These are phyloP conservation scores for Chamaetylas fuelleborni DNA, from an alignment of 2,113 vertebrate genomes.

Conservation along the genomic window DNA sequence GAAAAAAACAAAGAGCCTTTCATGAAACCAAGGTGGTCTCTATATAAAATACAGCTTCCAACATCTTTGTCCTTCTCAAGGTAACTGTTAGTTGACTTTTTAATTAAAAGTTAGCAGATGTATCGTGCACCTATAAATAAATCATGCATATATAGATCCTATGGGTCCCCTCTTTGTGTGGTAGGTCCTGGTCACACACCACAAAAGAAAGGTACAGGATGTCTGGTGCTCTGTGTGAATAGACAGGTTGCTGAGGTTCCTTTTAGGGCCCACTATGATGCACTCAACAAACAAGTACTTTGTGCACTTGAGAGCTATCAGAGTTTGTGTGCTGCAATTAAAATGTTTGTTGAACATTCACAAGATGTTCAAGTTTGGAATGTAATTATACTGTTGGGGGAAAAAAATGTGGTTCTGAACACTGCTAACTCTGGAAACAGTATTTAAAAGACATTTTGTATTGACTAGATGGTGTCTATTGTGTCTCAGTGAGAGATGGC, in stretches of 20 bases:
- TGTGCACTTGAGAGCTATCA: background rate
- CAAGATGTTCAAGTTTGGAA: background rate
- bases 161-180: accelerated
- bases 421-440: background rate
- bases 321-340: background rate
- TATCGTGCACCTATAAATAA: background rate
- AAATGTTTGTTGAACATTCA: background rate
- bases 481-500: slow-evolving; percentile 2
- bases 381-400: background rate
- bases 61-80: background rate
- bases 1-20: background rate
- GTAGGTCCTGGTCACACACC: background rate
- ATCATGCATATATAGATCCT: background rate
- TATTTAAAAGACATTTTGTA: background rate
- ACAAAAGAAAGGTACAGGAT: background rate
- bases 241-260: background rate
- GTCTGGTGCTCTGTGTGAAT: background rate
- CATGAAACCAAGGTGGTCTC: accelerated
- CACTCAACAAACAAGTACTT: background rate
- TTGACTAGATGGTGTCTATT: slow-evolving; percentile 11
- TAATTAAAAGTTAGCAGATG: background rate
- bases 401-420: background rate
- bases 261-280: background rate
- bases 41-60: background rate
- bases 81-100: background rate